These are phyloP conservation scores for Cynopterus brachyotis DNA, from an alignment of 2,113 vertebrate species.

Conservation along the genomic window DNA sequence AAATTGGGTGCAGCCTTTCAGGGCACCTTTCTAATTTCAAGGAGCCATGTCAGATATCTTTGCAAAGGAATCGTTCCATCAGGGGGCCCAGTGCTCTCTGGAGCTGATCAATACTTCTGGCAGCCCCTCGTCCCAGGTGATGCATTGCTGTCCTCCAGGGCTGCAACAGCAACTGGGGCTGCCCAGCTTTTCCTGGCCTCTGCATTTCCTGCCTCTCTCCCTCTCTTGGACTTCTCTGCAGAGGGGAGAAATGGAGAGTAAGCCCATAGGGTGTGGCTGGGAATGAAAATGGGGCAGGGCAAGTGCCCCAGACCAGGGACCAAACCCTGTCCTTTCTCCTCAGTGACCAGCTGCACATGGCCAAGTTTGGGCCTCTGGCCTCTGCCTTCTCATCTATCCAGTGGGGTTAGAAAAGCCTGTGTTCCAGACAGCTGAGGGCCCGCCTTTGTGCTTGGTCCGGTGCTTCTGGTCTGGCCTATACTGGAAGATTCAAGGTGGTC, in stretches of 20 bases:
- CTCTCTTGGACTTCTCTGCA: slow-evolving; percentile 53
- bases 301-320: neutral
- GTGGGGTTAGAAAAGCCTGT: neutral
- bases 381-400: neutral
- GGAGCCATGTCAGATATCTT: slow-evolving; percentile 74
- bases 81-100: slow-evolving; percentile 68
- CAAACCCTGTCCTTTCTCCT: neutral
- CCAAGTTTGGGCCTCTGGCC: neutral
- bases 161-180: slow-evolving; percentile 26
- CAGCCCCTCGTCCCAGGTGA: slow-evolving; percentile 41
- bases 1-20: slow-evolving; percentile 69
- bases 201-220: slow-evolving; percentile 17
- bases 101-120: slow-evolving; percentile 76
- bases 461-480: neutral
- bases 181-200: slow-evolving; percentile 57
- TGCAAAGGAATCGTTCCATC: slow-evolving; percentile 73
- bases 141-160: slow-evolving; percentile 66
- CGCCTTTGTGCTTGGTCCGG: neutral
- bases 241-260: slow-evolving; percentile 47
- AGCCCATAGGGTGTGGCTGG: neutral
- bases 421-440: neutral
- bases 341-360: neutral
- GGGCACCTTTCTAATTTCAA: slow-evolving; percentile 78
- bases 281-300: neutral
- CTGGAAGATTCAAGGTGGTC: neutral